These are phyloP conservation scores for Cacoxenus indagator DNA, from an alignment of 2,888 invertebrate species.

Conservation along the genomic window DNA sequence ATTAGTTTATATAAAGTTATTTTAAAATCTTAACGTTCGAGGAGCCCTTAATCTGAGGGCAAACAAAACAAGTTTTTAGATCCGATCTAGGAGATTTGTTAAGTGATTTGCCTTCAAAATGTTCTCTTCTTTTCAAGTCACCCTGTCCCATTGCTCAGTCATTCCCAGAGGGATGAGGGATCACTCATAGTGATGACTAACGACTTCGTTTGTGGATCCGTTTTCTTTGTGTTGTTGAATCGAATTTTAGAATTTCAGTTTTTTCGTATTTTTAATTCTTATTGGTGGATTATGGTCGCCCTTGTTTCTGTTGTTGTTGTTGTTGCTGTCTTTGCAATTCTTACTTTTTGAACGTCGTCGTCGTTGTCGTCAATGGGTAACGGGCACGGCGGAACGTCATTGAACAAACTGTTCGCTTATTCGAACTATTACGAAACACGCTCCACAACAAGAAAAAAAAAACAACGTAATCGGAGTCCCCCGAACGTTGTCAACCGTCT, in stretches of 20 bases:
- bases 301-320: not conserved
- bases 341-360: not conserved
- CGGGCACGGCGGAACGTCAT: slow-evolving; percentile 7
- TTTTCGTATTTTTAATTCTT: not conserved
- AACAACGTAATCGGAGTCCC: slow-evolving; percentile 38
- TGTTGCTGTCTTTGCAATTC: not conserved
- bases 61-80: no score
- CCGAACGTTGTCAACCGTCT: no score
- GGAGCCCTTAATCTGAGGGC: no score
- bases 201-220: not conserved
- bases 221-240: not conserved
- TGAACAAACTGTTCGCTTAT: not conserved
- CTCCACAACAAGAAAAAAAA: slow-evolving; percentile 8
- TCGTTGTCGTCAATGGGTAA: slow-evolving; percentile 5
- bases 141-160: no score
- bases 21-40: no score
- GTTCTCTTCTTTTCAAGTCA: no score
- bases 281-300: not conserved
- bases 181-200: not conserved
- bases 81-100: no score
- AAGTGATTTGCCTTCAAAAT: no score
- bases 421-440: slow-evolving; percentile 32
- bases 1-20: no score
- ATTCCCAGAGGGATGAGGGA: no score
- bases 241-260: not conserved